Evolutionary conservation across 2,797 vertebrate genomes (phyloP).

Genomic region (Brotula barbata): DNA sequence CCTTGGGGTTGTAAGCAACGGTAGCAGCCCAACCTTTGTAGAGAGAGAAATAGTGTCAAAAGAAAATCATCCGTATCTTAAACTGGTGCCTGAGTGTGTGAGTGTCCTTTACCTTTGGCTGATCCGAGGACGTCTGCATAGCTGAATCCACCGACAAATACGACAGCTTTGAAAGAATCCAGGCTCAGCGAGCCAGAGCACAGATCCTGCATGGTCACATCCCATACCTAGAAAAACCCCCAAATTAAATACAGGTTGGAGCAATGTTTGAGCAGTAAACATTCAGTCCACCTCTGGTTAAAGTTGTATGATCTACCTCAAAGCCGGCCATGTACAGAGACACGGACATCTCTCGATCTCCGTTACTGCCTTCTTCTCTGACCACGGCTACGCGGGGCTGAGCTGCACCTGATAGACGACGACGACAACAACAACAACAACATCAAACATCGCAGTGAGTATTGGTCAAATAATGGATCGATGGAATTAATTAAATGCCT

Average conservation of each 20-base stretch:
- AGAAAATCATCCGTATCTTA: not conserved
- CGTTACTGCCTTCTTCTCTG: conserved; percentile 93
- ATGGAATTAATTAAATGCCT: no score
- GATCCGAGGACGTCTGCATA: conserved; percentile 92
- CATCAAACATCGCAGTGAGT: no score
- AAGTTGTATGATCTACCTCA: conserved; percentile 75
- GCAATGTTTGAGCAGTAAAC: not conserved
- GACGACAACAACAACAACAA: not conserved
- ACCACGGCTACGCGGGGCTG: conserved; percentile 84
- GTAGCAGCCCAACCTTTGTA: conserved; percentile 89
- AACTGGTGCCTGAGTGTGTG: not conserved
- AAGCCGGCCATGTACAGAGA: conserved; percentile 89
- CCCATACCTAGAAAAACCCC: conserved; percentile 84
- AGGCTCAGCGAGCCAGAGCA: conserved; percentile 82
- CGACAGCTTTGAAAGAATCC: conserved; percentile 84
- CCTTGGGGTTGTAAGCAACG: conserved; percentile 80
- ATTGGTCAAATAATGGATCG: no score
- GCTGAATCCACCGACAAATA: conserved; percentile 95
- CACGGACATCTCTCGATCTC: conserved; percentile 89
- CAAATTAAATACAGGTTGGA: not conserved
- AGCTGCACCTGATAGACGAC: conserved; percentile 59
- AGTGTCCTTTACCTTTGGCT: conserved; percentile 83
- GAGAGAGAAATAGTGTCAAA: conserved; percentile 16
- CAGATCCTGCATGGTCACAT: conserved; percentile 91
- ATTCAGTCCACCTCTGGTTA: no score